Base-by-base conservation (phyloP, 2,888 invertebrate genomes). In the Hyalella azteca region DNA sequence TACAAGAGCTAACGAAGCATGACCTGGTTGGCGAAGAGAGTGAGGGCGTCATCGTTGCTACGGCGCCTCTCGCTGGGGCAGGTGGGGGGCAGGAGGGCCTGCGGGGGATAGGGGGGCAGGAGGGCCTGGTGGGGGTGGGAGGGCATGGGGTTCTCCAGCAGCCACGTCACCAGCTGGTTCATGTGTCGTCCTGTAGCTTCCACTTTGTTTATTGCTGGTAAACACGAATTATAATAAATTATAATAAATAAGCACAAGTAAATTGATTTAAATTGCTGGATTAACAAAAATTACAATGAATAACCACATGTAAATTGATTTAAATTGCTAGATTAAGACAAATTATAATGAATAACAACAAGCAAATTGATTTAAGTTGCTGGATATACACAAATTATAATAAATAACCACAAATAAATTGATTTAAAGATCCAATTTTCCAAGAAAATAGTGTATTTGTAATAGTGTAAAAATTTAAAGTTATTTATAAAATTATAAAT, bases 121-220 rank as follows among this genome's bases (percentile, higher is more conserved):
- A 41, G 41, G 13, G 41, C 22, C n/a, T 22, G 29, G 29, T 40
- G 41, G 29, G 59, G 29, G n/a, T n/a, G n/a, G n/a, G n/a, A n/a
- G 1, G 59, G 59, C 3, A 87, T 87, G 0, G 91, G 91, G 87
- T 92, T 90, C 85, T 92, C 91, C 78, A 92, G 87, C 91, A 92
- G 91, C 91, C 91, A 92, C 3, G 90, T 91, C 5, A 91, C 91
- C 78, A 92, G 86, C 85, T 89, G 89, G 86, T 91, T 91, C 22
- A 91, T 89, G n/a, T 89, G 89, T 66, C 90, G 89, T 1, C 90
- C 88, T 7, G 88, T 87, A 26, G 88, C 86, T 78, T 89, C 89
- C 26, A 88, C 88, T 36, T 87, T 87, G 49, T 88, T 86, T n/a
- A n/a, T n/a, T n/a, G 88, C 88, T 88, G 84, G 19, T 13, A 4